These are phyloP conservation scores for Junonia oenone DNA, from an alignment of 2,888 invertebrate genomes.

Conservation along the genomic window DNA sequence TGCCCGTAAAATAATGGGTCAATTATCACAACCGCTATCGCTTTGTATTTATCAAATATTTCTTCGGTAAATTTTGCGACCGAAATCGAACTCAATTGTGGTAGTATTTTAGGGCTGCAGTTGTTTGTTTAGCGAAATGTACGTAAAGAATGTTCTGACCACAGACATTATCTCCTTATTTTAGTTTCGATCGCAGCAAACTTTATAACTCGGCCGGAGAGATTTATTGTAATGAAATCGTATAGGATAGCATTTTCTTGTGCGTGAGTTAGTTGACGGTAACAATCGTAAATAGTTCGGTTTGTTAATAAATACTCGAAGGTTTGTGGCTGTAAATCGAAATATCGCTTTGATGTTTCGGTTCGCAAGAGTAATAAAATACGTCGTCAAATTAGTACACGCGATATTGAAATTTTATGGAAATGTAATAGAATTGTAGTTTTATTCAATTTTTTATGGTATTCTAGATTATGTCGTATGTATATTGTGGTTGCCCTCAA, in stretches of 20 bases:
- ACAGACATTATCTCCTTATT: slow-evolving; percentile 56
- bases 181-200: slow-evolving; percentile 60
- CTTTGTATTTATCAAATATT: slow-evolving; percentile 50
- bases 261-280: slow-evolving; percentile 53
- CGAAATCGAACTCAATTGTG: slow-evolving; percentile 34
- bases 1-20: slow-evolving; percentile 50
- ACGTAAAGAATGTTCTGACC: slow-evolving; percentile 47
- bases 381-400: slow-evolving; percentile 30
- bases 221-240: slow-evolving; percentile 72
- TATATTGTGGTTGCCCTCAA: neutral
- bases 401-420: slow-evolving; percentile 23
- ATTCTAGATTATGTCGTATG: neutral
- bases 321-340: slow-evolving; percentile 38
- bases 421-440: neutral
- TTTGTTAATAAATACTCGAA: slow-evolving; percentile 50
- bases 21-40: slow-evolving; percentile 62
- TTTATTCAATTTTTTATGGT: neutral
- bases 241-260: slow-evolving; percentile 59
- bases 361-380: slow-evolving; percentile 23
- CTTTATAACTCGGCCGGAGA: slow-evolving; percentile 56
- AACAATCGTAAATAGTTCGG: slow-evolving; percentile 56
- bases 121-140: slow-evolving; percentile 32
- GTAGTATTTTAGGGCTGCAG: slow-evolving; percentile 32
- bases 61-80: slow-evolving; percentile 32
- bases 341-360: slow-evolving; percentile 37